These are phyloP conservation scores for Hyaena hyaena DNA, from an alignment of 2,113 vertebrate species.

Conservation along the genomic window DNA sequence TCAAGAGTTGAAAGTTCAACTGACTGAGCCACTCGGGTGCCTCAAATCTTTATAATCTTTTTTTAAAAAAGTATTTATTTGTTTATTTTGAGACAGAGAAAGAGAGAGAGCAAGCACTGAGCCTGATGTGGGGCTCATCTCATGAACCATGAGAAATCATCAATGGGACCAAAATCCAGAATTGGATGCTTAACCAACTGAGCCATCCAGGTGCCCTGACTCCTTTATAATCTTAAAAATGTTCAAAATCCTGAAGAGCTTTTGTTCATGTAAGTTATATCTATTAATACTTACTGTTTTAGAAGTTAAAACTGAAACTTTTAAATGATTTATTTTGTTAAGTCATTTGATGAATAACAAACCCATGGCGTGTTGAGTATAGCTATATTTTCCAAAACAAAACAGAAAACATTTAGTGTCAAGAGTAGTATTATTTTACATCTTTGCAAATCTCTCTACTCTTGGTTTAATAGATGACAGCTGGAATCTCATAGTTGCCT, in stretches of 20 bases:
- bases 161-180: too few relatives aligned
- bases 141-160: too few relatives aligned
- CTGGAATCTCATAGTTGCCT: not conserved
- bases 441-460: not conserved
- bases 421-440: not conserved
- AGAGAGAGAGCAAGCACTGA: too few relatives aligned
- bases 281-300: not conserved
- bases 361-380: not conserved
- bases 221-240: not conserved
- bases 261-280: not conserved
- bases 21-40: too few relatives aligned
- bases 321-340: not conserved
- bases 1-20: too few relatives aligned
- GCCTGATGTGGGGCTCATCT: too few relatives aligned
- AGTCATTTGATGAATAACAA: not conserved
- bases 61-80: too few relatives aligned
- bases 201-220: too few relatives aligned
- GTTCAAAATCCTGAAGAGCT: not conserved
- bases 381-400: not conserved
- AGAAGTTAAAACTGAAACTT: not conserved
- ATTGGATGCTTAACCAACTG: too few relatives aligned
- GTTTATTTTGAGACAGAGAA: too few relatives aligned
- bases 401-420: not conserved
- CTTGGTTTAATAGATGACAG: too few relatives aligned
- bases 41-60: too few relatives aligned